Base-by-base conservation (phyloP, 2,113 vertebrate species). In the Rhinopithecus roxellana region DNA sequence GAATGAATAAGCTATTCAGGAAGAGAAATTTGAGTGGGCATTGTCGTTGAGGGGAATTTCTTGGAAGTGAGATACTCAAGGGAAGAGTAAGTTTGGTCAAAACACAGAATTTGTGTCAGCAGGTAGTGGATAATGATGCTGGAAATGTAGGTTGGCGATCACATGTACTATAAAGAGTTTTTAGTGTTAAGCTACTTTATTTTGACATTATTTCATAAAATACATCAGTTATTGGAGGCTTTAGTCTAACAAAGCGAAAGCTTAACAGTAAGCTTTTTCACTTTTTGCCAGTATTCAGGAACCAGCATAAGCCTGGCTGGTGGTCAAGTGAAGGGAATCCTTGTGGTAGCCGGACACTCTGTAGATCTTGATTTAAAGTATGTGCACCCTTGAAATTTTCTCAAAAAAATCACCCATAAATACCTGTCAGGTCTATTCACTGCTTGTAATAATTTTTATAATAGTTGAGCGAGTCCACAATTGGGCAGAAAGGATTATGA, bases 191-290 rank as follows among this genome's bases (percentile, higher is more conserved):
- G 20, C 23, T 83, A 69, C 27, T 87, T 11, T 18, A 59, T 43
- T 88, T 88, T 95, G 59, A 93, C n/a, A 84, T 85, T 72, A 93
- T 72, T 48, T 64, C n/a, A 74, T 70, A 93, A 94, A 92, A 84
- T 38, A 43, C 0, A 40, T 75, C 38, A 84, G 6, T 3, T 81
- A 59, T 23, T 57, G 16, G 50, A 94, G n/a, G 67, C 3, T 70
- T 84, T 85, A 43, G 5, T 59, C 22, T 86, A 64, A 69, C 10
- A 70, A 14, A 8, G 55, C 72, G 74, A 94, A 87, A 93, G 59
- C 14, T 50, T 32, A 82, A 75, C 11, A 93, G 1, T n/a, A 57
- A 69, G 16, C 8, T 40, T 40, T 87, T 83, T 64, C 32, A 52
- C 20, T 11, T 6, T 92, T 77, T 35, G 3, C 27, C 69, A 55